phyloP scores from a whole-genome alignment of 2,797 vertebrate species.

The Euthynnus affinis region DNA sequence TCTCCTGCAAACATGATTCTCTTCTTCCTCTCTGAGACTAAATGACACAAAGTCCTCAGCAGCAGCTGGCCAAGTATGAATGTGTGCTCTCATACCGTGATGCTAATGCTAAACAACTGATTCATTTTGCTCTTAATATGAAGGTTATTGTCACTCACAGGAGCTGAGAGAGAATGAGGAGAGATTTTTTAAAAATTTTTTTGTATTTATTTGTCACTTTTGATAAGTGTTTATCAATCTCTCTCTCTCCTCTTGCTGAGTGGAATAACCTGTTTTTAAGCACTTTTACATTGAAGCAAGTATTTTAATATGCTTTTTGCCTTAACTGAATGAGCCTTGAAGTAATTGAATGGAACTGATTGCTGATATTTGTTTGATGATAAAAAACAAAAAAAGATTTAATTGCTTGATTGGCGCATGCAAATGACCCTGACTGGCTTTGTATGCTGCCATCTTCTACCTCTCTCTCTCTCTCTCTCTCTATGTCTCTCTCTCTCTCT shows the following conservation, averaged over 20 bases:
- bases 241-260: conserved; percentile 59
- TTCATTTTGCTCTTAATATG: conserved; percentile 73
- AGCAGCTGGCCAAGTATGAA: conserved; percentile 67
- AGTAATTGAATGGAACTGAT: conserved; percentile 63
- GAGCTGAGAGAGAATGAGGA: conserved; percentile 50
- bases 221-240: conserved; percentile 16
- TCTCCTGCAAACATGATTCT: accelerated
- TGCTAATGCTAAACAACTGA: conserved; percentile 70
- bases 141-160: conserved; percentile 75
- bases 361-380: conserved; percentile 77
- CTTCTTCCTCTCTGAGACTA: conserved; percentile 72
- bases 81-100: conserved; percentile 59
- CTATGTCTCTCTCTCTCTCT: conserved; percentile 20
- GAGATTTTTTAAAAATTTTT: too few species aligned
- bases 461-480: conserved; percentile 40
- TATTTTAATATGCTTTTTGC: conserved; percentile 73
- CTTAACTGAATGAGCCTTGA: conserved; percentile 79
- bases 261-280: conserved; percentile 70
- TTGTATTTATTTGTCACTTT: too few species aligned
- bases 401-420: conserved; percentile 78
- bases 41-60: conserved; percentile 69
- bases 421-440: conserved; percentile 79
- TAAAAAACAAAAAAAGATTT: conserved; percentile 34
- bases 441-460: conserved; percentile 71
- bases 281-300: conserved; percentile 50